phyloP scores from a whole-genome alignment of 2,797 vertebrate genomes.

The Neosalanx taihuensis region DNA sequence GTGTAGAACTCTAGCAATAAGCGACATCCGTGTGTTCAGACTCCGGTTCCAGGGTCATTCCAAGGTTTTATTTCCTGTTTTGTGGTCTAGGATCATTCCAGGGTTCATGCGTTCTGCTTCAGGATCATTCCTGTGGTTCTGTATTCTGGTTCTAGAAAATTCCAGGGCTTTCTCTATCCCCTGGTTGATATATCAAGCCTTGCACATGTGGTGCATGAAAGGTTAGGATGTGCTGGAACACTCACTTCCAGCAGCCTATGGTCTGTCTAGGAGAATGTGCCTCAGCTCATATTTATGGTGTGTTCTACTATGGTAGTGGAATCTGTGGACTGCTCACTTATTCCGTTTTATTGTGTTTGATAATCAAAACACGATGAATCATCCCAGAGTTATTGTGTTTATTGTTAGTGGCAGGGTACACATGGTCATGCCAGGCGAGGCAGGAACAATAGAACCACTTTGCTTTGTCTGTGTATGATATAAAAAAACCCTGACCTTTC shows the following conservation, averaged over 20 bases:
- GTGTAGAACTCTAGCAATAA: background rate
- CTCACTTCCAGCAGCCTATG: background rate
- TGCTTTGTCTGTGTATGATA: slow-evolving; percentile 1
- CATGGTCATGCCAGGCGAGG: slow-evolving; percentile 47
- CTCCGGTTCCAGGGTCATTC: background rate
- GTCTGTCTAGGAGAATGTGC: slow-evolving; percentile 19
- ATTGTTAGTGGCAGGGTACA: slow-evolving; percentile 22
- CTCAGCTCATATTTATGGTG: slow-evolving; percentile 17
- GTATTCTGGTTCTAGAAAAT: background rate
- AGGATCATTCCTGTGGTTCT: too few species aligned
- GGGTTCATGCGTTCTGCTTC: too few species aligned
- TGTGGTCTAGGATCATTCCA: too few species aligned
- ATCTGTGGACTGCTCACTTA: slow-evolving; percentile 32
- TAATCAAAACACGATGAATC: slow-evolving; percentile 30
- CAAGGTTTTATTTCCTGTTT: too few species aligned
- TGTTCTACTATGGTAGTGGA: slow-evolving; percentile 34
- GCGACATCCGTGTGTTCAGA: background rate
- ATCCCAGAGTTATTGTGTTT: slow-evolving; percentile 38
- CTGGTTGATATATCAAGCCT: background rate
- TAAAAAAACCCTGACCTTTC: slow-evolving; percentile 14
- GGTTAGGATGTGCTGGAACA: background rate
- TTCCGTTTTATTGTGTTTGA: slow-evolving; percentile 29
- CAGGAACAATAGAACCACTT: slow-evolving; percentile 51
- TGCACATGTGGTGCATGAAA: background rate
- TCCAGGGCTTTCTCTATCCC: background rate